Percentiles rank a stretch among this genome's conserved stretches.
Conservation (phyloP, 2,888 invertebrate genomes). For the Synanthedon tipuliformis region DNA sequence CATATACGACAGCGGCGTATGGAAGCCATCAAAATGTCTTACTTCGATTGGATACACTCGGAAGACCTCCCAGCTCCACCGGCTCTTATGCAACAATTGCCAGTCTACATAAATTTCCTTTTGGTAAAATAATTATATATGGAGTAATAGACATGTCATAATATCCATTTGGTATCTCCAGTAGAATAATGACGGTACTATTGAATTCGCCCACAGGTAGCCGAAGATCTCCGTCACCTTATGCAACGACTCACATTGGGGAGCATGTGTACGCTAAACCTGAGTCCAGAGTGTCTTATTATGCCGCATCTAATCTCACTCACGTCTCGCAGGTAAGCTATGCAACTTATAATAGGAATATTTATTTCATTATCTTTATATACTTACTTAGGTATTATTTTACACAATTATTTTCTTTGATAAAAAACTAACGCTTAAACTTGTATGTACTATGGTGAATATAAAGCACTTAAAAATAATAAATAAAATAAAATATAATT, state of each 20-base stretch:
- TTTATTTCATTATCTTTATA: background rate
- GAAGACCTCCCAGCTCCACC: constrained; percentile 80
- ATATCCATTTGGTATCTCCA: too few relatives aligned
- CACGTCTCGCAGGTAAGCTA: constrained; percentile 75
- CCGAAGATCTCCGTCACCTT: constrained; percentile 75
- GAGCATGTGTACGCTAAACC: constrained; percentile 72
- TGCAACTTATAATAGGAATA: background rate
- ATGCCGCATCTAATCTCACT: constrained; percentile 83
- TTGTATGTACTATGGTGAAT: too few relatives aligned
- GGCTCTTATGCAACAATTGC: constrained; percentile 88
- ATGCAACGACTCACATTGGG: constrained; percentile 75
- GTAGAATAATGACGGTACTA: too few relatives aligned
- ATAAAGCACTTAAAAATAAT: too few relatives aligned
- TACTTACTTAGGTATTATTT: background rate
- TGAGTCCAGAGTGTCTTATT: constrained; percentile 77
- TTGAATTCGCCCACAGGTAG: constrained; percentile 29
- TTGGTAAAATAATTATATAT: constrained; percentile 35
- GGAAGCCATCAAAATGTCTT: constrained; percentile 83
- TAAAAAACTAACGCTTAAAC: too few relatives aligned
- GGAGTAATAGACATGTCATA: too few relatives aligned
- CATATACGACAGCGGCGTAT: constrained; percentile 82
- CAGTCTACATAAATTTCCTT: constrained; percentile 80
- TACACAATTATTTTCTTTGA: too few relatives aligned
- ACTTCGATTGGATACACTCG: constrained; percentile 78
- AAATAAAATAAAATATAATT: too few relatives aligned